Percentiles rank a stretch among this genome's conserved stretches.
Evolutionary conservation across 2,888 invertebrate species (phyloP).

Genomic region (Athrips mouffetella): DNA sequence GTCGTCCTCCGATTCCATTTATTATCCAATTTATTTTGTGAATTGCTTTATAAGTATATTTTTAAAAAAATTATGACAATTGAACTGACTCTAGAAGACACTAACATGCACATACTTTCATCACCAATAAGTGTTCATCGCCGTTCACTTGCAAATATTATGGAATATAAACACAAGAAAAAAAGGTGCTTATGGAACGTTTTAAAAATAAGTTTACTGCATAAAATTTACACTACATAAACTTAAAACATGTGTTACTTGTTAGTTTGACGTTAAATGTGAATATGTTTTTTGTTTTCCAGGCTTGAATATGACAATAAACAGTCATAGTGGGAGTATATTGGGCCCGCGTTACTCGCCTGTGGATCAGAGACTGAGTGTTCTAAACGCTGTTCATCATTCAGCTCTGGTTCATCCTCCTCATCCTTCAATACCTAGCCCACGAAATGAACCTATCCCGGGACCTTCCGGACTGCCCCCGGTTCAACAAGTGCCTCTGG

Average conservation of each 20-base stretch:
- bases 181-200: background rate
- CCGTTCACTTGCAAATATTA: too few species aligned
- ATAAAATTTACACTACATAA: background rate
- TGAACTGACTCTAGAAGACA: background rate
- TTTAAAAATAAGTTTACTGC: background rate
- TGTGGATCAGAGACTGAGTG: slow-evolving; percentile 63
- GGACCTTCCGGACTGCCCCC: slow-evolving; percentile 92
- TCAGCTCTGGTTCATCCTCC: slow-evolving; percentile 60
- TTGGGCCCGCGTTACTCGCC: slow-evolving; percentile 63
- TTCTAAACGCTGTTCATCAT: slow-evolving; percentile 59
- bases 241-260: background rate
- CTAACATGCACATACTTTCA: too few species aligned
- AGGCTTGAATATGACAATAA: slow-evolving; percentile 81
- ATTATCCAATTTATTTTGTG: too few species aligned
- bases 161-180: background rate
- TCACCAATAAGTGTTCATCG: too few species aligned
- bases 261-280: background rate
- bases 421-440: slow-evolving; percentile 77
- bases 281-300: slow-evolving; percentile 33
- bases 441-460: slow-evolving; percentile 84
- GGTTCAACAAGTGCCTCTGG: slow-evolving; percentile 93
- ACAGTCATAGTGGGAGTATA: slow-evolving; percentile 61
- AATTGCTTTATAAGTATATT: too few species aligned
- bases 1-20: background rate
- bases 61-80: background rate